Conservation (phyloP, 2,888 invertebrate genomes). For the Camponotus fellah region DNA sequence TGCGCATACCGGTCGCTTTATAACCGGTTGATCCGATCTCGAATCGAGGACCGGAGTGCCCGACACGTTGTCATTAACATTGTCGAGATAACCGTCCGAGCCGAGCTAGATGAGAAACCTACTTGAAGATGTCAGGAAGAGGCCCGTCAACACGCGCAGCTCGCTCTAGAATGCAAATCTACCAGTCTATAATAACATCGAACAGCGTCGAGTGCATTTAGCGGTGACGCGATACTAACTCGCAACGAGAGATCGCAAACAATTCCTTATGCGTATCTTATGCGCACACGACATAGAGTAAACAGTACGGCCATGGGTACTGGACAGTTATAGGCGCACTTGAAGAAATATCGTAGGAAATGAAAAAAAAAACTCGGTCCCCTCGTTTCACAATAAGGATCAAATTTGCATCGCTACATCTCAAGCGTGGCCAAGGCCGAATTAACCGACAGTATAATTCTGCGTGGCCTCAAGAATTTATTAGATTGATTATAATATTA, state of each 20-base stretch:
- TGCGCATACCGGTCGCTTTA: neutral
- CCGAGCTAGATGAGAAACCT: constrained; percentile 2
- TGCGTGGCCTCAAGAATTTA: constrained; percentile 11
- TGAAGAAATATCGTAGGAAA: constrained; percentile 44
- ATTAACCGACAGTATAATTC: constrained; percentile 18
- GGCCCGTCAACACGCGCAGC: constrained; percentile 1
- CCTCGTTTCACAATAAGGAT: constrained; percentile 4
- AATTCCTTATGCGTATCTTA: constrained; percentile 5
- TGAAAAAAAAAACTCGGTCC: neutral
- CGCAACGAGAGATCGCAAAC: constrained; percentile 41
- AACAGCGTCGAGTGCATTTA: constrained; percentile 43
- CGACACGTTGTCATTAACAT: constrained; percentile 40
- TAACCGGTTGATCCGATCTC: constrained; percentile 38
- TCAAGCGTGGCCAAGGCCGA: constrained; percentile 12
- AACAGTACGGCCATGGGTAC: constrained; percentile 20
- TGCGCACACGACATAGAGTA: constrained; percentile 26
- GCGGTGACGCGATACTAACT: constrained; percentile 37
- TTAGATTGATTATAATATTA: constrained; percentile 28
- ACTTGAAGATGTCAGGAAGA: constrained; percentile 1
- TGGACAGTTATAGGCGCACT: constrained; percentile 41
- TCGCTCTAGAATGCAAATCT: constrained; percentile 45
- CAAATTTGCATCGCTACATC: constrained; percentile 27
- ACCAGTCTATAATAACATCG: constrained; percentile 26
- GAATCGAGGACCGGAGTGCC: neutral
- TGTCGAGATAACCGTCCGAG: constrained; percentile 22